These are phyloP conservation scores for Caerostris extrusa DNA, from an alignment of 1,140 invertebrate species.

Conservation along the genomic window DNA sequence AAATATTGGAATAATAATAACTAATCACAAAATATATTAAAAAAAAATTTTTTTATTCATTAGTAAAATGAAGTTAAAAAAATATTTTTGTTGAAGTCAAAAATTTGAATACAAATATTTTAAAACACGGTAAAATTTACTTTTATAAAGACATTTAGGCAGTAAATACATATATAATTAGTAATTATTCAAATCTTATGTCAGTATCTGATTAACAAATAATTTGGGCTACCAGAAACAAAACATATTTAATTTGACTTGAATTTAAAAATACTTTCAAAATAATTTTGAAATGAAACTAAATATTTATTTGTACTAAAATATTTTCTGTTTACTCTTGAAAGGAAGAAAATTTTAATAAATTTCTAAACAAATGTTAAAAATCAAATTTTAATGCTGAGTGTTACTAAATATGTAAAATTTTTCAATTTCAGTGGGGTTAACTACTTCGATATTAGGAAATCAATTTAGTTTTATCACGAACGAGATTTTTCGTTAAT, in stretches of 20 bases:
- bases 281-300: neutral
- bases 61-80: too few relatives aligned
- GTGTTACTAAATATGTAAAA: neutral
- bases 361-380: neutral
- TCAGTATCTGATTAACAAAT: neutral
- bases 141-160: neutral
- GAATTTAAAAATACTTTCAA: neutral
- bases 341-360: neutral
- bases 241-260: neutral
- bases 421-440: too few relatives aligned
- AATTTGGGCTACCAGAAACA: neutral
- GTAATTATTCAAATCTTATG: neutral
- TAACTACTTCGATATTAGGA: too few relatives aligned
- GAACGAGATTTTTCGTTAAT: too few relatives aligned
- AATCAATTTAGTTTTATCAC: too few relatives aligned
- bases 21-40: too few relatives aligned
- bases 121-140: neutral
- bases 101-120: neutral
- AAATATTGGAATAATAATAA: too few relatives aligned
- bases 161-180: neutral
- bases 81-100: too few relatives aligned
- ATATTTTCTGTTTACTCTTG: neutral
- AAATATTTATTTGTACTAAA: neutral
- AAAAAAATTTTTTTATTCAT: too few relatives aligned
- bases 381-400: neutral